These are phyloP conservation scores for Eulithis prunata DNA, from an alignment of 2,888 invertebrate species.

Conservation along the genomic window DNA sequence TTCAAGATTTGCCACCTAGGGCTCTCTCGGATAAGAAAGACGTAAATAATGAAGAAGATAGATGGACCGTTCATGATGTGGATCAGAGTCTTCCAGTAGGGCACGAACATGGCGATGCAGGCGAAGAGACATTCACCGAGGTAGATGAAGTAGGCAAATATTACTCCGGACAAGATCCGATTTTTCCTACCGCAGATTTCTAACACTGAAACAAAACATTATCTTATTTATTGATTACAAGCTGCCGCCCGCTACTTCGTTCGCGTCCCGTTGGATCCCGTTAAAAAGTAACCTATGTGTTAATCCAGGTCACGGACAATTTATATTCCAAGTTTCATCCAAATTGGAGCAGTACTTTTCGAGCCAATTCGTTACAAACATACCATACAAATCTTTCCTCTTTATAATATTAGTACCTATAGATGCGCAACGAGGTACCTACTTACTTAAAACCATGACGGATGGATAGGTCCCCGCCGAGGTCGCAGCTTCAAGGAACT, in stretches of 20 bases:
- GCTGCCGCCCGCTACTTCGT: no score
- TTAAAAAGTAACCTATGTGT: no score
- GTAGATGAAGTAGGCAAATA: slow-evolving; percentile 66
- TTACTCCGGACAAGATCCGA: slow-evolving; percentile 63
- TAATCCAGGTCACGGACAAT: no score
- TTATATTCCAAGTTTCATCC: no score
- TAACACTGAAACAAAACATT: slow-evolving; percentile 57
- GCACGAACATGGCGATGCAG: slow-evolving; percentile 63
- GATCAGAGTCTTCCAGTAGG: slow-evolving; percentile 67
- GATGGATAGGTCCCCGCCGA: slow-evolving; percentile 64
- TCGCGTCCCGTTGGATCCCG: no score
- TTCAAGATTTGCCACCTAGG: slow-evolving; percentile 71
- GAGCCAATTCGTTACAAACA: no score
- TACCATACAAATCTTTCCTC: no score
- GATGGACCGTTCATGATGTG: slow-evolving; percentile 66
- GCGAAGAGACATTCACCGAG: slow-evolving; percentile 67
- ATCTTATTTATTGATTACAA: no score
- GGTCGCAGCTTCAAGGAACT: slow-evolving; percentile 64
- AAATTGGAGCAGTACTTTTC: no score
- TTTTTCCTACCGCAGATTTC: slow-evolving; percentile 65
- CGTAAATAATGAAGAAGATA: slow-evolving; percentile 57
- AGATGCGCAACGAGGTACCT: no score
- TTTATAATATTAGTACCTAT: no score
- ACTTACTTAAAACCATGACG: slow-evolving; percentile 66
- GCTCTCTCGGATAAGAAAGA: slow-evolving; percentile 64